Conservation (phyloP, 92 coral and sea anemone species). For the Hydrozoanthus gracilis region DNA sequence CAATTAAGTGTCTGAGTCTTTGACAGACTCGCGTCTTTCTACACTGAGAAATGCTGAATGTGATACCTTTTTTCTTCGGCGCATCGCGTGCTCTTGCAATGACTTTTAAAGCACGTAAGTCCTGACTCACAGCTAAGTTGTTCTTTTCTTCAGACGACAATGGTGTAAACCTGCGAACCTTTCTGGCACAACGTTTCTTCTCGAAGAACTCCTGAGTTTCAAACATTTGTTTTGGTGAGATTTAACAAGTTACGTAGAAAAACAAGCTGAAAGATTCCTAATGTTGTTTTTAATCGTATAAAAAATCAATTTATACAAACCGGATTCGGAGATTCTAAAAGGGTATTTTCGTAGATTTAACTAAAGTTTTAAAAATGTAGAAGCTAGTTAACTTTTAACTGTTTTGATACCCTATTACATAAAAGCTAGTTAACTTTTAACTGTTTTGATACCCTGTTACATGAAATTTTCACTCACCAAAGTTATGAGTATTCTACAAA, state of each 20-base stretch:
- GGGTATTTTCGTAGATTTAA: too few species aligned
- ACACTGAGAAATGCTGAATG: neutral
- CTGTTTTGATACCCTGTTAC: too few species aligned
- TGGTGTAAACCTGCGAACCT: slow-evolving; percentile 18
- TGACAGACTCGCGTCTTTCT: neutral
- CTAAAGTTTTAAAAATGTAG: too few species aligned
- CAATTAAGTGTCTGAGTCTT: too few species aligned
- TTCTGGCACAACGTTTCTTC: slow-evolving; percentile 38
- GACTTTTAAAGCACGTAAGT: slow-evolving; percentile 35
- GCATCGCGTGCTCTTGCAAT: slow-evolving; percentile 42
- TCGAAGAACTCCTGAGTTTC: slow-evolving; percentile 35
- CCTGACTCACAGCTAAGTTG: slow-evolving; percentile 30
- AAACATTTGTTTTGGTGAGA: neutral
- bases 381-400: too few species aligned
- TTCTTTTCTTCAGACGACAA: slow-evolving; percentile 23
- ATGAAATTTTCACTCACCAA: too few species aligned
- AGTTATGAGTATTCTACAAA: too few species aligned
- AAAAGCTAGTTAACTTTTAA: too few species aligned
- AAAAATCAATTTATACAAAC: too few species aligned
- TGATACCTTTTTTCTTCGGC: slow-evolving; percentile 32
- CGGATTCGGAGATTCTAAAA: too few species aligned
- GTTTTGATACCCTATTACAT: too few species aligned
- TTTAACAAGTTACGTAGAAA: neutral
- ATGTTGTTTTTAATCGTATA: neutral
- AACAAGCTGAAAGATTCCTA: neutral